A percentile compares a stretch with the other conserved stretches of the same genome.
These are phyloP conservation scores for Fundulus diaphanus DNA, from an alignment of 2,797 vertebrate species.

Conservation along the genomic window DNA sequence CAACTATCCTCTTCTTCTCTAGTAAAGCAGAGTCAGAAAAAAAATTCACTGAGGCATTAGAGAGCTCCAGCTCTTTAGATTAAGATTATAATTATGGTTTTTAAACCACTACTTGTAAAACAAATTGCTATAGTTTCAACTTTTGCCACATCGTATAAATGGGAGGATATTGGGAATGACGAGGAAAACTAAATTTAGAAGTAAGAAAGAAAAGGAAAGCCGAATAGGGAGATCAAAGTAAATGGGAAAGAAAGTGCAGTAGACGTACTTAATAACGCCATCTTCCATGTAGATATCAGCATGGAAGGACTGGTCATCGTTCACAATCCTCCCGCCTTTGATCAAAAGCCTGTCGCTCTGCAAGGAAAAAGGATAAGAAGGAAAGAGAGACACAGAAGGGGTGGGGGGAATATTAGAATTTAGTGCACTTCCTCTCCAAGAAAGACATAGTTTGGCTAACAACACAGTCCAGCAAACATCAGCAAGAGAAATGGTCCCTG, in stretches of 20 bases:
- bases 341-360: constrained; percentile 97
- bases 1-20: not conserved
- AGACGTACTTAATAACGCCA: constrained; percentile 93
- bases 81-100: not conserved
- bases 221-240: constrained; percentile 11
- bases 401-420: constrained; percentile 10
- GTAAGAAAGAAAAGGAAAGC: not conserved
- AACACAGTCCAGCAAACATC: constrained; percentile 10
- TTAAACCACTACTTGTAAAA: not conserved
- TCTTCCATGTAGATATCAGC: constrained; percentile 99
- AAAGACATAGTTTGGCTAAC: constrained; percentile 11
- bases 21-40: constrained; percentile 8
- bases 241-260: constrained; percentile 7
- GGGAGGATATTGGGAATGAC: not conserved
- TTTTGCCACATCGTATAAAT: not conserved
- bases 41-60: too few relatives aligned
- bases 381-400: not conserved
- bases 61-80: too few relatives aligned
- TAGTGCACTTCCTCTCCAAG: not conserved
- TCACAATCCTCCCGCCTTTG: constrained; percentile 97
- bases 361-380: constrained; percentile 9
- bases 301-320: constrained; percentile 97
- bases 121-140: not conserved
- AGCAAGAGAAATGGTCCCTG: not conserved
- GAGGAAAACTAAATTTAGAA: not conserved